phyloP scores from a whole-genome alignment of 2,888 invertebrate species.

The Antheraea assamensis region DNA sequence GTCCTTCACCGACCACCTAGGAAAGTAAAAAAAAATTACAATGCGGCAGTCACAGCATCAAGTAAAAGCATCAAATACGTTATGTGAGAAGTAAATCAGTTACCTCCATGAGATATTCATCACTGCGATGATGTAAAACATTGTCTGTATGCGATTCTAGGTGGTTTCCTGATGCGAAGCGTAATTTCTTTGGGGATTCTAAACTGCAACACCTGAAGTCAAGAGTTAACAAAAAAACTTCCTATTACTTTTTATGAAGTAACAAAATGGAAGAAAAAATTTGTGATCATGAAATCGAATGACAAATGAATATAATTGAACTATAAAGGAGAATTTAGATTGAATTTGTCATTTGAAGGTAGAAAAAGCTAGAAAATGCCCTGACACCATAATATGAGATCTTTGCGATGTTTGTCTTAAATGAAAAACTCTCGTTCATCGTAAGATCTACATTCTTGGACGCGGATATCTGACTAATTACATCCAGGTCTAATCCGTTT shows the following conservation, averaged over 20 bases:
- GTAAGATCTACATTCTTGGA: no score
- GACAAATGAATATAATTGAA: no score
- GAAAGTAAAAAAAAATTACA: neutral
- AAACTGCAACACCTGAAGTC: constrained; percentile 87
- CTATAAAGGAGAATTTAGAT: no score
- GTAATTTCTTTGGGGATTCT: constrained; percentile 91
- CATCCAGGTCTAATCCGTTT: neutral
- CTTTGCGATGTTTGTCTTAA: no score
- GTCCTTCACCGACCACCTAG: constrained; percentile 83
- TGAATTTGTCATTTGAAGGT: constrained; percentile 24
- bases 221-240: neutral
- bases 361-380: constrained; percentile 8
- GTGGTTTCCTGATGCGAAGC: constrained; percentile 88
- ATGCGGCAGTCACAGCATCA: neutral
- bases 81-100: constrained; percentile 22
- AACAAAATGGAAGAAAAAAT: neutral
- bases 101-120: constrained; percentile 79
- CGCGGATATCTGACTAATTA: neutral
- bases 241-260: neutral
- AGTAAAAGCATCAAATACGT: neutral
- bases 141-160: constrained; percentile 81
- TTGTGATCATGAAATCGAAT: neutral
- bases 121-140: constrained; percentile 76
- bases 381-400: neutral
- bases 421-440: no score